Conservation (phyloP, 2,888 invertebrate genomes). For the Lepidocyrtoides sp. region DNA sequence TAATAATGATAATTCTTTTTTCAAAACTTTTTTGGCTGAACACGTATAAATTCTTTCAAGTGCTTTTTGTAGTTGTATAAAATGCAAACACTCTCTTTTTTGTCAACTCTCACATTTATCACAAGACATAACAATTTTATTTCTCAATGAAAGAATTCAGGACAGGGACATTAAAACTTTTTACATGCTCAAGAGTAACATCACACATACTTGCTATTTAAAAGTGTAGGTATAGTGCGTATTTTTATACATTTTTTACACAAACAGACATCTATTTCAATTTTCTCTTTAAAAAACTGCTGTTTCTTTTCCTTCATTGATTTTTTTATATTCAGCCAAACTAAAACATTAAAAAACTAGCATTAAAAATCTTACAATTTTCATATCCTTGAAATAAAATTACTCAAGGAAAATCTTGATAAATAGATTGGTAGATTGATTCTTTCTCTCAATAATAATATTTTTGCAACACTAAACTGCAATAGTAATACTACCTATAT, state of each 20-base stretch:
- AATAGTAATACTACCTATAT: too few relatives aligned
- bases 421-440: too few relatives aligned
- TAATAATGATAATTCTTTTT: constrained; percentile 20
- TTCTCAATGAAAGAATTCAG: constrained; percentile 28
- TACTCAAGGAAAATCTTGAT: not conserved
- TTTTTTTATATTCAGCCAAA: not conserved
- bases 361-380: not conserved
- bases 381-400: not conserved
- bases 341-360: constrained; percentile 9
- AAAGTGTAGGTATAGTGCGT: not conserved
- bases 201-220: not conserved
- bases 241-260: not conserved
- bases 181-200: not conserved
- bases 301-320: not conserved
- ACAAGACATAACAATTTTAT: constrained; percentile 25
- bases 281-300: not conserved
- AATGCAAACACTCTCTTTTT: constrained; percentile 36
- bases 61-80: not conserved
- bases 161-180: constrained; percentile 15
- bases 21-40: constrained; percentile 59
- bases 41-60: constrained; percentile 8
- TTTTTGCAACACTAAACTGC: too few relatives aligned
- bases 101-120: constrained; percentile 33
- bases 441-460: not conserved
- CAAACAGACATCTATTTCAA: not conserved